Evolutionary conservation across 1,140 invertebrate species (phyloP), one percentile per base, ranked within the genome.

Genomic region (Atopsyche davidsoni): DNA sequence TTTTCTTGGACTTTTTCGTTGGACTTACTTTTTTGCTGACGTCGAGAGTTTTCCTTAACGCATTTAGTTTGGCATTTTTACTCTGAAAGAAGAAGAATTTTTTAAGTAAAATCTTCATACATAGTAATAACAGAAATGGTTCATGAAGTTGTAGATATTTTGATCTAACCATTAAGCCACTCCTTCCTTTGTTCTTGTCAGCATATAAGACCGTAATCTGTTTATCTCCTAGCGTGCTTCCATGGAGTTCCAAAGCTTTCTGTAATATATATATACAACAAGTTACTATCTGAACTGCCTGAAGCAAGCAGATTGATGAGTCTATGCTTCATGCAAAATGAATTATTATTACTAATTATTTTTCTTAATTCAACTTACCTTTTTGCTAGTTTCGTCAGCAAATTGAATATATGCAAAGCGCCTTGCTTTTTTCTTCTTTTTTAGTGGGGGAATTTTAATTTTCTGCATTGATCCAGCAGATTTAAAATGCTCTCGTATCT

Each of bases 351-450:
- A 39, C 2, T 39, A 13, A 44, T 23, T 44, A 22, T 18, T 45
- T 53, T 52, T 2, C 13, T n/a, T 45, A 57, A 43, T 22, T 21
- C 18, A 48, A 41, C 36, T 32, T 71, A 75, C 74, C 67, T 74
- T 63, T 55, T 67, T 74, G 52, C 69, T 60, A 35, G 39, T 40
- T 47, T 64, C 64, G 57, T 71, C 61, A 0, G 55, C 44, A 6
- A 75, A 13, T 58, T 75, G 71, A n/a, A 76, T 57, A 58, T 69
- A 73, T 11, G 64, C 69, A 60, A 73, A 70, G 21, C 70, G 71
- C 51, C 64, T 64, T 10, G 6, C n/a, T 17, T 53, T n/a, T n/a
- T 59, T 31, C 67, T 67, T 14, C 48, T 61, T 55, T 42, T 61
- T 58, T 11, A 65, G 62, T 3, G 41, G 61, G 10, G 68, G 69